Evolutionary conservation across 2,797 vertebrate genomes (phyloP).

Genomic region (Serranus cabrilla): DNA sequence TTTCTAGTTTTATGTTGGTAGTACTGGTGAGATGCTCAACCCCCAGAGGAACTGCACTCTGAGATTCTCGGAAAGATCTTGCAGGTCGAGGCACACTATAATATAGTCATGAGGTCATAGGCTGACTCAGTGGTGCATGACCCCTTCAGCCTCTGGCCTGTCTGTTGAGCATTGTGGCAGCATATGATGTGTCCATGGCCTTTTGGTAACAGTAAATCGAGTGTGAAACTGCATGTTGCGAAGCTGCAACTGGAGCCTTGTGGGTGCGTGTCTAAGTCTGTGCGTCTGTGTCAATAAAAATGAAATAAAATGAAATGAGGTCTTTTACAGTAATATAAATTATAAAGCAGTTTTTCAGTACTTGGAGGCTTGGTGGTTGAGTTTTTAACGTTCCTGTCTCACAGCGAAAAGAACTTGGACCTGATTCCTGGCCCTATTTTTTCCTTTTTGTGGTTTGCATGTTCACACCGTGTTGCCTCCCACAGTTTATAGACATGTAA

Average conservation of each 20-base stretch:
- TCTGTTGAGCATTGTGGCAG: slow-evolving; percentile 50
- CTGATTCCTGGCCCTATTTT: background rate
- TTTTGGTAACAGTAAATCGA: slow-evolving; percentile 70
- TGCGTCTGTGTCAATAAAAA: slow-evolving; percentile 54
- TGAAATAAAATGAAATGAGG: slow-evolving; percentile 48
- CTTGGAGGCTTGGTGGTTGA: slow-evolving; percentile 22
- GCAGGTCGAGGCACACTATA: slow-evolving; percentile 22
- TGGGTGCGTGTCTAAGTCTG: slow-evolving; percentile 45
- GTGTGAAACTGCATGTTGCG: slow-evolving; percentile 70
- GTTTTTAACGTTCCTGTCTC: slow-evolving; percentile 27
- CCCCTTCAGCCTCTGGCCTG: slow-evolving; percentile 51
- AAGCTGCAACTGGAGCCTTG: slow-evolving; percentile 68
- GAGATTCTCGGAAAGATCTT: slow-evolving; percentile 23
- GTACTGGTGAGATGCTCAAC: background rate
- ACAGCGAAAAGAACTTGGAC: slow-evolving; percentile 18
- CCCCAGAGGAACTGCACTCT: background rate
- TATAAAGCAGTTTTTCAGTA: slow-evolving; percentile 43
- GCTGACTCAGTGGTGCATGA: slow-evolving; percentile 50
- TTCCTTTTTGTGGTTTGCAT: slow-evolving; percentile 25
- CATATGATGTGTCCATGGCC: slow-evolving; percentile 56
- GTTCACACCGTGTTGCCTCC: slow-evolving; percentile 13
- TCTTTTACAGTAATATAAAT: slow-evolving; percentile 62
- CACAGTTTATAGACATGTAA: slow-evolving; percentile 13
- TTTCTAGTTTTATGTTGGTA: background rate
- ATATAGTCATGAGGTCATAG: slow-evolving; percentile 53